Evolutionary conservation across 2,113 vertebrate genomes (phyloP).

Genomic region (Gymnorhina tibicen): DNA sequence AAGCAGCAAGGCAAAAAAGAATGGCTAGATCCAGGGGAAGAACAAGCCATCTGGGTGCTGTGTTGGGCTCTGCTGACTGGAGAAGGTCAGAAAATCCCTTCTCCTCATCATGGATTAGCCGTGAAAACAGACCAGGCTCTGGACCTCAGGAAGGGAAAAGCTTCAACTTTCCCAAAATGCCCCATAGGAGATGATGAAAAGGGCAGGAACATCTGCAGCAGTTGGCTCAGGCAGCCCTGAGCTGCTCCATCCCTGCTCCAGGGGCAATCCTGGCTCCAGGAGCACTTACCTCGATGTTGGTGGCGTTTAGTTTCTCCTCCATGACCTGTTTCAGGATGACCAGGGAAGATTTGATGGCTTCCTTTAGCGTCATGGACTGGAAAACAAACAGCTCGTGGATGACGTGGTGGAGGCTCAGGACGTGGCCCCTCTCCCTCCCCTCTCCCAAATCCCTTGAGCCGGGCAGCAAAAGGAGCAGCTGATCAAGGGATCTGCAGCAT

Average conservation of each 20-base stretch:
- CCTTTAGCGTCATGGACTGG: constrained; percentile 99
- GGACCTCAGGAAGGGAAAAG: neutral
- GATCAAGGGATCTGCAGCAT: neutral
- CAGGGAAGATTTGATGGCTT: constrained; percentile 97
- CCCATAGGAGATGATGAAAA: accelerated
- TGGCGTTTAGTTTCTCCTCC: constrained; percentile 99
- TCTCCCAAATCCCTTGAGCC: neutral
- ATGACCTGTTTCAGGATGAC: constrained; percentile 99
- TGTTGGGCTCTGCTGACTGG: neutral
- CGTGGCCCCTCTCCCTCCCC: neutral
- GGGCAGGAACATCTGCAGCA: neutral
- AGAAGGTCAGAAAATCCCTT: neutral
- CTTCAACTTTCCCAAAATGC: neutral
- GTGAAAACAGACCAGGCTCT: neutral
- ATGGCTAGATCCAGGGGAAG: neutral
- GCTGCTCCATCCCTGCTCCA: neutral
- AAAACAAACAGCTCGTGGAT: neutral
- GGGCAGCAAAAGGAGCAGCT: neutral
- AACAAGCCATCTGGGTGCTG: neutral
- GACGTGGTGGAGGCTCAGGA: neutral
- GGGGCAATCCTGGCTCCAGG: neutral
- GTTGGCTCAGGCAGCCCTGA: neutral
- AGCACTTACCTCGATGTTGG: constrained; percentile 88
- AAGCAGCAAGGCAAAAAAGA: neutral
- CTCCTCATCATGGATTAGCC: accelerated